A percentile compares a stretch with the other conserved stretches of the same genome.
Conservation (phyloP, 2,888 invertebrate species). For the Lapara coniferarum region DNA sequence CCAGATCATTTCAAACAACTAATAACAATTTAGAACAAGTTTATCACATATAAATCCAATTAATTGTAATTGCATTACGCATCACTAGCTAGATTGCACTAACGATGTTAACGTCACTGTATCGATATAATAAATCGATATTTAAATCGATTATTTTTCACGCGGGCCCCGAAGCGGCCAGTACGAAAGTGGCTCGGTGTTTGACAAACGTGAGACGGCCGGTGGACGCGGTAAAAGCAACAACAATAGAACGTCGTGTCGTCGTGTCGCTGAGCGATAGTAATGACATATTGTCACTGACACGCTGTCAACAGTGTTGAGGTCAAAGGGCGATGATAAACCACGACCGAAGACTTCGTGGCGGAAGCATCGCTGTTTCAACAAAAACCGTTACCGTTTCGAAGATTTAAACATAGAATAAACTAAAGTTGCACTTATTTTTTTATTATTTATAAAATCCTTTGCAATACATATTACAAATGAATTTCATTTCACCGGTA, state of each 20-base stretch:
- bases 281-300: slow-evolving; percentile 22
- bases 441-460: no score
- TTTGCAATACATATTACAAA: no score
- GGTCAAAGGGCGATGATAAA: slow-evolving; percentile 25
- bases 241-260: slow-evolving; percentile 20
- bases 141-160: slow-evolving; percentile 1
- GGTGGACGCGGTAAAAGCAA: slow-evolving; percentile 25
- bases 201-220: slow-evolving; percentile 18
- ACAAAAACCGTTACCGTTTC: neutral
- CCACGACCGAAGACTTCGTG: neutral
- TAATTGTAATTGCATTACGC: neutral
- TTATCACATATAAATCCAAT: neutral
- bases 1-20: neutral
- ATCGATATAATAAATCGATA: neutral
- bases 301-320: slow-evolving; percentile 9
- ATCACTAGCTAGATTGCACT: neutral
- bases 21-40: neutral
- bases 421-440: no score
- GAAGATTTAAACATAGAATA: no score
- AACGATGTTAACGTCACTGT: neutral
- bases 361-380: neutral
- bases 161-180: slow-evolving; percentile 2
- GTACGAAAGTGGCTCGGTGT: slow-evolving; percentile 13
- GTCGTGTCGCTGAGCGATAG: slow-evolving; percentile 8
- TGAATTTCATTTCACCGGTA: no score